A percentile compares a stretch with the other conserved stretches of the same genome.
These are phyloP conservation scores for Micronycteris hirsuta DNA, from an alignment of 2,113 vertebrate genomes.

Conservation along the genomic window DNA sequence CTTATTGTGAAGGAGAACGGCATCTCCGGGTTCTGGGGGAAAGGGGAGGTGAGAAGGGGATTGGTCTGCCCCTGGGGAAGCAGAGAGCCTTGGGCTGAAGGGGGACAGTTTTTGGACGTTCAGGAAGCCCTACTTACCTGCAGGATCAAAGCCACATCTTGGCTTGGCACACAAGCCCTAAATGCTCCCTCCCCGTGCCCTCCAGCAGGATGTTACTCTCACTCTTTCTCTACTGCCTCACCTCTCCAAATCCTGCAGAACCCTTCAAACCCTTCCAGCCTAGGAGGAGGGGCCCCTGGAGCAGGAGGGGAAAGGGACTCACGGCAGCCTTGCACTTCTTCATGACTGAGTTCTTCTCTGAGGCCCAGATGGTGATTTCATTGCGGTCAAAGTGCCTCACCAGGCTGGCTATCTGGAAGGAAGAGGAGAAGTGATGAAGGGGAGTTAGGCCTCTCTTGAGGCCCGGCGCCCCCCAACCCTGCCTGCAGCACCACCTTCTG, in stretches of 20 bases:
- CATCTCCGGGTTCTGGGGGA: conserved; percentile 85
- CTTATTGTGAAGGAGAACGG: conserved; percentile 82
- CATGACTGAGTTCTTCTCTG: conserved; percentile 77
- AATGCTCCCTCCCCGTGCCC: no score
- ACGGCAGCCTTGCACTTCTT: conserved; percentile 83
- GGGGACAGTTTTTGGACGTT: not conserved
- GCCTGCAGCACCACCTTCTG: conserved; percentile 76
- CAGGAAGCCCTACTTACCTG: not conserved
- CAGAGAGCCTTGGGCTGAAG: not conserved
- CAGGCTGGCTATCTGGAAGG: conserved; percentile 82
- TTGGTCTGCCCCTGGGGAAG: not conserved
- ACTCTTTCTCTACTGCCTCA: no score
- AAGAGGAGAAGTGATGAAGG: not conserved
- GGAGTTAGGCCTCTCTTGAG: not conserved
- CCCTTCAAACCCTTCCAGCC: not conserved
- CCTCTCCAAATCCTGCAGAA: not conserved
- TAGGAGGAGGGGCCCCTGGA: not conserved
- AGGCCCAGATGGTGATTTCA: conserved; percentile 87
- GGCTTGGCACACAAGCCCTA: not conserved
- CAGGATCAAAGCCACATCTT: not conserved
- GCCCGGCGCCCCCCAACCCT: no score
- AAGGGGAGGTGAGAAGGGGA: not conserved
- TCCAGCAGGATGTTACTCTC: not conserved
- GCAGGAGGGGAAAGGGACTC: not conserved
- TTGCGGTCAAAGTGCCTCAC: conserved; percentile 81